Evolutionary conservation across 2,888 invertebrate genomes (phyloP), one percentile per base, ranked within the genome.

Genomic region (Anaspis maculata): DNA sequence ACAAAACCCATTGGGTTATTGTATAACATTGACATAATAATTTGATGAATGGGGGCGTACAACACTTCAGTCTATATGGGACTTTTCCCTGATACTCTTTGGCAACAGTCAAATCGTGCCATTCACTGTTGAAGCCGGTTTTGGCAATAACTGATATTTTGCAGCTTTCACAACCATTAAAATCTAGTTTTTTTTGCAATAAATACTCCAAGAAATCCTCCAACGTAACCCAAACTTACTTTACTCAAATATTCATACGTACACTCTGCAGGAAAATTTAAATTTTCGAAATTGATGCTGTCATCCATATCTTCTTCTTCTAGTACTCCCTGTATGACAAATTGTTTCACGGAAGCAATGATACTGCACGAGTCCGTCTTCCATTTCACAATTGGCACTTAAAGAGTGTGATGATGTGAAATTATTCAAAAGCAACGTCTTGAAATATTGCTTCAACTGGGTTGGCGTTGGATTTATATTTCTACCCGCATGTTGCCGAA

Each of bases 351-450:
- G 5, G 26, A 19, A 10, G 25, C 2, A 15, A 35, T 33, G 3
- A 32, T 32, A 15, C 25, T 15, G 3, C 2, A 2, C 16, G 27
- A 27, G 3, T 27, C 15, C 5, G n/a, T n/a, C n/a, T n/a, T 35
- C 16, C 13, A 12, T 10, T 16, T 35, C 36, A 32, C 36, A 34
- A 13, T 35, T 35, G 13, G 31, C 13, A 13, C 24, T 27, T 19
- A 35, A 13, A 6, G 38, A 38, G 19, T 38, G 38, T 7, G 16
- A 3, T 2, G 23, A 23, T 5, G 13, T 14, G 9, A 38, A 35
- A 12, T 34, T 35, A 13, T 35, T 35, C 5, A 35, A 13, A 15
- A 38, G 4, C n/a, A 38, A 24, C 3, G 34, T 37, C 13, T 38
- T 38, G 30, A 36, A 38, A 30, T 30, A 25, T n/a, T 19, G 5